A percentile compares a stretch with the other conserved stretches of the same genome.
These are phyloP conservation scores for Calcarius ornatus DNA, from an alignment of 2,113 vertebrate species.

Conservation along the genomic window DNA sequence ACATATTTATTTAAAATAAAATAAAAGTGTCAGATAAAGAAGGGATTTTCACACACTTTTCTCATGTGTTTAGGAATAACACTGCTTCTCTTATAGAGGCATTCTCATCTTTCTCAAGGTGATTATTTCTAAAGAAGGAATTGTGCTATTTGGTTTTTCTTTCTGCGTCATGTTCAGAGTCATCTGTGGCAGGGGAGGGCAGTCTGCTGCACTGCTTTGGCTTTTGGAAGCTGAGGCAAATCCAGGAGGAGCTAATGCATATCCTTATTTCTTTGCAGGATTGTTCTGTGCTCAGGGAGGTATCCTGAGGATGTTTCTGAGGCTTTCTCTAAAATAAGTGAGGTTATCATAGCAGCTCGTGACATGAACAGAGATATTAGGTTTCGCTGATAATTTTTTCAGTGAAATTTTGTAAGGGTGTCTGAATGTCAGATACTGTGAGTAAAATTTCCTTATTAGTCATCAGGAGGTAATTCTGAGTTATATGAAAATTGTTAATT, in stretches of 20 bases:
- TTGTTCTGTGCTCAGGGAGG: background rate
- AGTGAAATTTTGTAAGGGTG: background rate
- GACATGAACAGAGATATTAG: background rate
- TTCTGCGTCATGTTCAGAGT: background rate
- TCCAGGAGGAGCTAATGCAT: accelerated
- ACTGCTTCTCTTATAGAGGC: background rate
- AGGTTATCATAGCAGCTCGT: background rate
- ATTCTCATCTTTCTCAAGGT: background rate
- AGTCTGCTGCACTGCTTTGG: background rate
- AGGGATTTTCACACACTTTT: background rate
- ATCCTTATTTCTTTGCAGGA: background rate
- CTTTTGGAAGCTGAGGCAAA: background rate
- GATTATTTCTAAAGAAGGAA: background rate
- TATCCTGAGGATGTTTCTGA: background rate
- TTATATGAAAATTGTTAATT: background rate
- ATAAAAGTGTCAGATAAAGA: background rate
- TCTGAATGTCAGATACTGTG: background rate
- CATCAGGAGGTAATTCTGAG: background rate
- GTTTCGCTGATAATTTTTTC: background rate
- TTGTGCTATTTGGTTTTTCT: background rate
- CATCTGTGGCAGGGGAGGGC: background rate
- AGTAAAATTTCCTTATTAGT: background rate
- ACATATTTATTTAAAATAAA: constrained; percentile 5
- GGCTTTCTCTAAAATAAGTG: background rate
- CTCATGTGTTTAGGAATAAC: background rate